Conservation (phyloP, 2,888 invertebrate species). For the Apoda limacodes region DNA sequence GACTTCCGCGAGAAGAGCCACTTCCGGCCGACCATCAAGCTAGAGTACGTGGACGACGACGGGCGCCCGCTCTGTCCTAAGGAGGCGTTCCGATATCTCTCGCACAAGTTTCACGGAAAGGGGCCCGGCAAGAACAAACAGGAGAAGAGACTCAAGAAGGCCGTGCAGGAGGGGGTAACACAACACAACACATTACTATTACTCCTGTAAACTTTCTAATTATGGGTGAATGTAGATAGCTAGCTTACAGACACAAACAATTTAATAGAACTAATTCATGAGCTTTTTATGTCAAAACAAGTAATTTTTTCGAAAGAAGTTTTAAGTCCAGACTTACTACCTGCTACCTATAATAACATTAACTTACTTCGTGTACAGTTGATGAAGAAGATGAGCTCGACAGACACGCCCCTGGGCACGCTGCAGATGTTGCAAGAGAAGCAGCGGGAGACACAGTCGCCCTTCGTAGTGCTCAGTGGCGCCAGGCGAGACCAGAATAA, state of each 20-base stretch:
- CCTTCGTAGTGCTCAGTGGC: slow-evolving; percentile 93
- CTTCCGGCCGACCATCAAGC: slow-evolving; percentile 93
- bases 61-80: slow-evolving; percentile 93
- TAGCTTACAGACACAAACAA: too few relatives aligned
- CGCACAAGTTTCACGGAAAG: slow-evolving; percentile 99
- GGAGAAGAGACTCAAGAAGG: slow-evolving; percentile 95
- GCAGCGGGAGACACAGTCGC: slow-evolving; percentile 93
- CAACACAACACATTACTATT: not conserved
- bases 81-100: slow-evolving; percentile 96
- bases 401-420: slow-evolving; percentile 96
- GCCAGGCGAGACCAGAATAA: slow-evolving; percentile 70
- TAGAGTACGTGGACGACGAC: slow-evolving; percentile 97
- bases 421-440: slow-evolving; percentile 94
- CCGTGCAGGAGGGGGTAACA: slow-evolving; percentile 88
- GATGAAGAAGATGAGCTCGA: slow-evolving; percentile 98
- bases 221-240: too few relatives aligned
- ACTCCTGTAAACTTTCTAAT: too few relatives aligned
- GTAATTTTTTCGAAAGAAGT: too few relatives aligned
- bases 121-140: slow-evolving; percentile 99
- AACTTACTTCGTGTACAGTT: too few relatives aligned
- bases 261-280: too few relatives aligned
- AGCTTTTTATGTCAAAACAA: too few relatives aligned
- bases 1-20: slow-evolving; percentile 93
- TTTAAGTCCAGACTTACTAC: too few relatives aligned
- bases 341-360: too few relatives aligned